These are phyloP conservation scores for Pogonognathellus flavescens DNA, from an alignment of 1,140 invertebrate genomes.

Conservation along the genomic window DNA sequence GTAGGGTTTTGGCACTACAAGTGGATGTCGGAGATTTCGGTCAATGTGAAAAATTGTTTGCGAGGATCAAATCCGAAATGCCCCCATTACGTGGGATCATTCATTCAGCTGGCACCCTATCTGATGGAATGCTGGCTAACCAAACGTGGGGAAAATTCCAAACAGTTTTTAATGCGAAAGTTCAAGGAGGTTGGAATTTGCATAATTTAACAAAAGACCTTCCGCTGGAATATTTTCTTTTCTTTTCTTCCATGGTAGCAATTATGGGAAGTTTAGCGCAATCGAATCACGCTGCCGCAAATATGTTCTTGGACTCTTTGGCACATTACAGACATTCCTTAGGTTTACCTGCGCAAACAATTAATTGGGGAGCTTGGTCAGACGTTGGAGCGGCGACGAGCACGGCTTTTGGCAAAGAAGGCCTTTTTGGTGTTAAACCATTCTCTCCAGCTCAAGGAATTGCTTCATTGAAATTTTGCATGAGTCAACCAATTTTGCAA, in stretches of 20 bases:
- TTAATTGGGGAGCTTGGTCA: constrained; percentile 33
- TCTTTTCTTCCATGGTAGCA: background rate
- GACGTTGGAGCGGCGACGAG: background rate
- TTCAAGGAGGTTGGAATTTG: constrained; percentile 48
- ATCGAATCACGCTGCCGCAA: constrained; percentile 2
- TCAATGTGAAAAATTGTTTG: constrained; percentile 12
- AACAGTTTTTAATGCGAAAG: constrained; percentile 51
- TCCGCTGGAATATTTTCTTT: background rate
- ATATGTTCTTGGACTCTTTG: constrained; percentile 36
- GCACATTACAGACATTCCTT: background rate
- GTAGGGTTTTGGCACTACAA: background rate
- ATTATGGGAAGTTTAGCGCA: background rate
- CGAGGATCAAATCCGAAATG: background rate
- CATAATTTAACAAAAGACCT: constrained; percentile 28
- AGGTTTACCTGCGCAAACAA: constrained; percentile 9
- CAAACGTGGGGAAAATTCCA: constrained; percentile 39
- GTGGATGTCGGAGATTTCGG: constrained; percentile 35
- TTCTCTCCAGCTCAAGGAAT: background rate
- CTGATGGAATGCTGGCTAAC: constrained; percentile 20
- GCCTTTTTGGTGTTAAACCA: background rate
- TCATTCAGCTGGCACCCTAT: constrained; percentile 49
- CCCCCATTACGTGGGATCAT: constrained; percentile 54
- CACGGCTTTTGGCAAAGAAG: background rate
- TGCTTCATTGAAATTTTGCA: background rate
- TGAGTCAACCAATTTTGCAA: background rate